Conservation (phyloP, 2,797 vertebrate species). For the Sylvilagus floridanus region DNA sequence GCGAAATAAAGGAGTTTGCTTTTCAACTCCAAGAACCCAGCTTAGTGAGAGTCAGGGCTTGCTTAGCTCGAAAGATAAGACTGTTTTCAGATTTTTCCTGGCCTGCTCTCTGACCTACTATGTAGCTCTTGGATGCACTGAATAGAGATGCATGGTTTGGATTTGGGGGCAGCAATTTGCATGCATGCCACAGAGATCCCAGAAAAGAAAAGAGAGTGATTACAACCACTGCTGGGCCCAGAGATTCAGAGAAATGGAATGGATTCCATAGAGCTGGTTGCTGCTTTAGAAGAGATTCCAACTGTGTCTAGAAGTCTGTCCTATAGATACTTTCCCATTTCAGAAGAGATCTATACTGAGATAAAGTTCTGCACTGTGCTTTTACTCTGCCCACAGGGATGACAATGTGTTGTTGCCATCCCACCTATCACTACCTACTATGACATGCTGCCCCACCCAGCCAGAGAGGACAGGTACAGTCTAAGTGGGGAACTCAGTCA, state of each 20-base stretch:
- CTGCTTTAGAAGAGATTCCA: slow-evolving; percentile 15
- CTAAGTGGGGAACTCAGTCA: background rate
- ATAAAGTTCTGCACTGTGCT: background rate
- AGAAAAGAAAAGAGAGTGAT: background rate
- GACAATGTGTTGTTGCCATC: background rate
- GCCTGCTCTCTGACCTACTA: background rate
- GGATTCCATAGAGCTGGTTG: background rate
- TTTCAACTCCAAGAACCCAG: background rate
- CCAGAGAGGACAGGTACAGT: background rate
- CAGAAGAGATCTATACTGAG: background rate
- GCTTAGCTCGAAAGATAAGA: background rate
- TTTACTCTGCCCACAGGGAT: background rate
- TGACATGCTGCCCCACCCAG: slow-evolving; percentile 71
- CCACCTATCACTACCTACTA: background rate
- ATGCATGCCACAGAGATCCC: background rate
- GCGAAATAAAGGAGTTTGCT: background rate
- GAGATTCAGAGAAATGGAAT: background rate
- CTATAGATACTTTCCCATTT: background rate
- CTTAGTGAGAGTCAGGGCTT: background rate
- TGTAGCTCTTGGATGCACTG: background rate
- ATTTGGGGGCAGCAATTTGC: background rate
- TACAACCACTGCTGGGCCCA: background rate
- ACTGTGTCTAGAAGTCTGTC: background rate
- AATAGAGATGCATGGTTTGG: background rate
- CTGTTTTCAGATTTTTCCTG: background rate